These are phyloP conservation scores for Elegia similella DNA, from an alignment of 2,888 invertebrate genomes.

Conservation along the genomic window DNA sequence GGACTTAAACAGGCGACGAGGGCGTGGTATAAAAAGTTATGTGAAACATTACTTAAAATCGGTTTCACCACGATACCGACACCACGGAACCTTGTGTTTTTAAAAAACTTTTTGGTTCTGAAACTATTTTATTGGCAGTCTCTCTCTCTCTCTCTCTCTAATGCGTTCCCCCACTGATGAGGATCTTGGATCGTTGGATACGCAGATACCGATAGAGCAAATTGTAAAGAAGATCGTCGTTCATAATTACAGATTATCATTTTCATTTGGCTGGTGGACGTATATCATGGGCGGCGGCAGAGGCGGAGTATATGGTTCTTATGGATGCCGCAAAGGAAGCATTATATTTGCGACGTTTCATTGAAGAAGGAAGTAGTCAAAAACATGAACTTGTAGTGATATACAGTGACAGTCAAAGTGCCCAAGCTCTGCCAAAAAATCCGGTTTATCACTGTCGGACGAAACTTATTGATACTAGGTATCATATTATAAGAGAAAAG, in stretches of 20 bases:
- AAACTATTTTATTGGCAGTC: too few species aligned
- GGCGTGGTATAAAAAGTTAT: not conserved
- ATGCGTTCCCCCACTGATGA: not conserved
- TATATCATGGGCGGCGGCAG: not conserved
- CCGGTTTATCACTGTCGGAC: not conserved
- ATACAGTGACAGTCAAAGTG: not conserved
- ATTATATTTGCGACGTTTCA: not conserved
- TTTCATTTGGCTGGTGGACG: not conserved
- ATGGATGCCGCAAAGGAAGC: not conserved
- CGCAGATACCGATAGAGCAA: not conserved
- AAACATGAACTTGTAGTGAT: not conserved
- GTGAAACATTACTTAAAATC: not conserved
- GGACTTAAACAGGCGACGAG: not conserved
- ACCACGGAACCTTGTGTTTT: constrained; percentile 2
- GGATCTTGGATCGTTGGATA: not conserved
- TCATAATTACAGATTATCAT: not conserved
- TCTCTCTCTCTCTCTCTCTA: too few species aligned
- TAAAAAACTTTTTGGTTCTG: not conserved
- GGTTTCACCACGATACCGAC: not conserved
- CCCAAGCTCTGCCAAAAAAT: not conserved
- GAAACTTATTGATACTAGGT: constrained; percentile 2
- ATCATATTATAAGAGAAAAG: constrained; percentile 2
- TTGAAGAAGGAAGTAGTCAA: not conserved
- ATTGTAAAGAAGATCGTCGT: not conserved
- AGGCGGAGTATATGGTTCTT: constrained; percentile 7